Evolutionary conservation across 2,797 vertebrate species (phyloP), one percentile per base, ranked within the genome.

Genomic region (Parambassis ranga): DNA sequence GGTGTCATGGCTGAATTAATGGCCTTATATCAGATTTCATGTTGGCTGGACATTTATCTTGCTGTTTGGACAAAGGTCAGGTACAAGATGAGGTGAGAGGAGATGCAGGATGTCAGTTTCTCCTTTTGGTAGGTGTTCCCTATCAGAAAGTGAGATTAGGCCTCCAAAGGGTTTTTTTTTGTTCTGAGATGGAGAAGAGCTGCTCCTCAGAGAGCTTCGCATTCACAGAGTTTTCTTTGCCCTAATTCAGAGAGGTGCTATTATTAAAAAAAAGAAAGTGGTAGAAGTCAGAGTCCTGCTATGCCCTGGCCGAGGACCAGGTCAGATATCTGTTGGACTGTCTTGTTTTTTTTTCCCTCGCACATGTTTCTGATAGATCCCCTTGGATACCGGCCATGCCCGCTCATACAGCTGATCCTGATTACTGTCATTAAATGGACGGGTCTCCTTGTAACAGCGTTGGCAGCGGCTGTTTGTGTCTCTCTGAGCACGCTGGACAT

Each of bases 41-140:
- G 56, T 57, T 33, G 1, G 26, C 39, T 5, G 28, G 41, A 13
- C 71, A 86, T 85, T 68, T 28, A 19, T 89, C 82, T 86, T 18
- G 35, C 58, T 5, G 55, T 44, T 60, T n/a, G 75, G 81, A 79
- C 83, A 82, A 73, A 87, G 85, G 86, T 88, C 85, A 72, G 38
- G 13, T 31, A 20, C 50, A 24, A 73, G 71, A 83, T 71, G 82
- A 84, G 83, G 81, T 82, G 87, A 75, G 78, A 79, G 68, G 51
- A 82, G 84, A 82, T 0, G 37, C 35, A 2, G 13, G 2, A 4
- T 61, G 84, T 79, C 81, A 75, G 66, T 19, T 31, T 49, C 63
- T 71, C 47, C 51, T 48, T 48, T 27, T 28, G 28, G 35, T 49
- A 36, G 50, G 41, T 39, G 42, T 41, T 62, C 27, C 43, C 61